Evolutionary conservation across 2,888 invertebrate species (phyloP), one percentile per base, ranked within the genome.

Genomic region (Amblyjoppa proteus): DNA sequence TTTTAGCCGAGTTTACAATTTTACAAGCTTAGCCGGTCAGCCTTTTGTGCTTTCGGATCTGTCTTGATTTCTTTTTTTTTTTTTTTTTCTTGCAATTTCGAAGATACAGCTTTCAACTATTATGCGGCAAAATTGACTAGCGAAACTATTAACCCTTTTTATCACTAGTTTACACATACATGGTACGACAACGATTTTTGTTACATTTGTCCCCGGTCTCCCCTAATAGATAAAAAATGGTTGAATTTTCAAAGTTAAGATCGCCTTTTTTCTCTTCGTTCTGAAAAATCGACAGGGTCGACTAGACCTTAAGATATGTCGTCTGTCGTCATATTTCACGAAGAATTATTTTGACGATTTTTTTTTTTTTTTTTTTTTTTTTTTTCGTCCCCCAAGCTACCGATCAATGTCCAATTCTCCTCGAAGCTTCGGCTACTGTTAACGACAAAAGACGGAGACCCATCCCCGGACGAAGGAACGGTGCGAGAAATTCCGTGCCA

Each of bases 401-500:
- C 64, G 49, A 58, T 38, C 70, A 75, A 69, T 79, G 75, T 41
- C 25, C 61, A 69, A 77, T 81, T 53, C 56, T 34, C 25, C 53
- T 61, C 38, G 58, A 75, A 71, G 41, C 70, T 64, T 20, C 31
- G 68, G 56, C 58, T 56, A 28, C 9, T 7, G 16, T 20, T 73
- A 73, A 73, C 66, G 58, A 73, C 45, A 49, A 68, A 58, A 73
- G 73, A 73, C 20, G 7, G 6, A 51, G 25, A 56, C 6, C 58
- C 25, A 68, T 11, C 56, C 41, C 34, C 73, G 38, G 16, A 38
- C 31, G 56, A 53, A 13, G 70, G 28, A 53, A 38, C 38, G 38
- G 49, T 31, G 73, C 53, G 69, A 74, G 74, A 78, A 78, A 83
- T 66, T 71, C 38, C 28, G 25, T 41, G 76, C 68, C 74, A 74